Percentiles rank a stretch among this genome's conserved stretches.
These are phyloP conservation scores for Apogon talboti DNA, from an alignment of 2,797 vertebrate genomes.

Conservation along the genomic window DNA sequence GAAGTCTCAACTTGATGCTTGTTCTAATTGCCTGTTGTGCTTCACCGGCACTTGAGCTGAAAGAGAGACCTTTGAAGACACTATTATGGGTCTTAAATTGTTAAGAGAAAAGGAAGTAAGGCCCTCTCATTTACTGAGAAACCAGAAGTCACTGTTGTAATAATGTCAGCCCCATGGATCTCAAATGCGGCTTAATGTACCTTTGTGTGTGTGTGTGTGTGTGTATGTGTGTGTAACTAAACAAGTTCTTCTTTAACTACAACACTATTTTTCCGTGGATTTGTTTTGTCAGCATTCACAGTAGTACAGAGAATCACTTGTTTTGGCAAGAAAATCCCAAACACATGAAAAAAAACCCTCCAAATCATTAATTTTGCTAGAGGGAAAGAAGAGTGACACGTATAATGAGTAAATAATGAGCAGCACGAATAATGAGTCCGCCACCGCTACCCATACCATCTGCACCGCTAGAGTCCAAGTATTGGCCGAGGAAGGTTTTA, in stretches of 20 bases:
- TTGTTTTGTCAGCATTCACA: constrained; percentile 17
- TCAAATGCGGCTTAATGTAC: not conserved
- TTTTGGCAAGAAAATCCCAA: constrained; percentile 21
- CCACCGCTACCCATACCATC: constrained; percentile 41
- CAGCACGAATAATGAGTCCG: constrained; percentile 54
- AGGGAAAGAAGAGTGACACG: constrained; percentile 47
- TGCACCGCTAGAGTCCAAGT: constrained; percentile 30
- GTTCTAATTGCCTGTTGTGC: constrained; percentile 49
- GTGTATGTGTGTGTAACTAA: not conserved
- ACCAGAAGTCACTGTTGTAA: constrained; percentile 34
- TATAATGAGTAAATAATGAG: constrained; percentile 68
- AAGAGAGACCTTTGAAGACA: constrained; percentile 16
- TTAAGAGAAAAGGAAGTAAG: constrained; percentile 15
- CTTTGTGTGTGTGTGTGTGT: too few species aligned
- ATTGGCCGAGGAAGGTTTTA: constrained; percentile 20
- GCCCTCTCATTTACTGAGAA: constrained; percentile 15
- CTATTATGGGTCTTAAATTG: constrained; percentile 43
- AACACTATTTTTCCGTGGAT: not conserved
- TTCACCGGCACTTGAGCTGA: constrained; percentile 27
- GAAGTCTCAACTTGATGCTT: constrained; percentile 24
- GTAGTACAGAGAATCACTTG: constrained; percentile 2
- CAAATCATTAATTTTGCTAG: constrained; percentile 49
- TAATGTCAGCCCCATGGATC: constrained; percentile 8
- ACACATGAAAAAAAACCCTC: constrained; percentile 17
- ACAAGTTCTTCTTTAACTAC: constrained; percentile 10